phyloP scores from a whole-genome alignment of 2,797 vertebrate genomes.

The Borostomias antarcticus region DNA sequence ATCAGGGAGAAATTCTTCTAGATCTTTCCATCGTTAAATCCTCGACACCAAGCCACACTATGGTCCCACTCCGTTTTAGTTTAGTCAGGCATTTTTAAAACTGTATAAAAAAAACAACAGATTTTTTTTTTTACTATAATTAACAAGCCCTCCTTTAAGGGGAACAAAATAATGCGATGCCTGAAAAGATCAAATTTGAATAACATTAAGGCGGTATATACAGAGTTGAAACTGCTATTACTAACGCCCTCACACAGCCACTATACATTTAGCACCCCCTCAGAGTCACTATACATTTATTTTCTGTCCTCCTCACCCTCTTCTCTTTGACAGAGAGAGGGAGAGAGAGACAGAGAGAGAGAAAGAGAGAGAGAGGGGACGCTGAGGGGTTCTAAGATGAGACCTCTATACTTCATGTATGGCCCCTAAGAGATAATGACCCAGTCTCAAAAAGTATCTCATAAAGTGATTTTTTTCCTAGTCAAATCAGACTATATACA shows the following conservation, averaged over 20 bases:
- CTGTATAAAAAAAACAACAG: slow-evolving; percentile 71
- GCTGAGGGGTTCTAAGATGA: neutral
- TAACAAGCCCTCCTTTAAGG: slow-evolving; percentile 73
- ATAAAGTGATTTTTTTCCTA: too few species aligned
- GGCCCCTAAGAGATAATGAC: slow-evolving; percentile 5
- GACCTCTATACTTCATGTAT: slow-evolving; percentile 8
- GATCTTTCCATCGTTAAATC: slow-evolving; percentile 54
- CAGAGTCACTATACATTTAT: slow-evolving; percentile 61
- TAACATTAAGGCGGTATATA: slow-evolving; percentile 91
- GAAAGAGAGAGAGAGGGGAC: too few species aligned
- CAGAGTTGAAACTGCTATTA: slow-evolving; percentile 73
- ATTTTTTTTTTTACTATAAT: slow-evolving; percentile 75
- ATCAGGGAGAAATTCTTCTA: slow-evolving; percentile 51
- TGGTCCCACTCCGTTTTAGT: slow-evolving; percentile 74
- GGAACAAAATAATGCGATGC: slow-evolving; percentile 69
- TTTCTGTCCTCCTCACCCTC: slow-evolving; percentile 46
- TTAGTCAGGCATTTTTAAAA: slow-evolving; percentile 61
- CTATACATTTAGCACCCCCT: slow-evolving; percentile 27
- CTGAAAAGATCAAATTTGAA: slow-evolving; percentile 75
- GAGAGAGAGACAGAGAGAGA: slow-evolving; percentile 34
- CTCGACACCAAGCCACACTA: slow-evolving; percentile 67
- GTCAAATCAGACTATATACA: too few species aligned
- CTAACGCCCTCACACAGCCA: slow-evolving; percentile 48
- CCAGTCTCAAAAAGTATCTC: neutral
- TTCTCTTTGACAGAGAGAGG: slow-evolving; percentile 58